These are phyloP conservation scores for Pharmacophagus antenor DNA, from an alignment of 2,888 invertebrate species.

Conservation along the genomic window DNA sequence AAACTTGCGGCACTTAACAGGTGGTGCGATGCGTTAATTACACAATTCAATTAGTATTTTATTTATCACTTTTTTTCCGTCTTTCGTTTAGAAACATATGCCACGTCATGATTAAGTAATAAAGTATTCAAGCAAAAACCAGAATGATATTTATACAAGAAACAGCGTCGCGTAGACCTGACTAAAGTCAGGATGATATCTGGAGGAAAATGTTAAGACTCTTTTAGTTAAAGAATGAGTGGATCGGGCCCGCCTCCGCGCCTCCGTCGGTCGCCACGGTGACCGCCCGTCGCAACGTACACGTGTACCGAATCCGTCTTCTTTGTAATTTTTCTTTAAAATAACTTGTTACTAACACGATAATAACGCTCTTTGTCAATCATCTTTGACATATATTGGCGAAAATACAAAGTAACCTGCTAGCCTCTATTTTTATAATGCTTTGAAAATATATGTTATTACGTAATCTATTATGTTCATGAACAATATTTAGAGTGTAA, in stretches of 20 bases:
- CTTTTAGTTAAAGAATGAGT: conserved; percentile 20
- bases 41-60: conserved; percentile 29
- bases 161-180: not conserved
- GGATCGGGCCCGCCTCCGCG: conserved; percentile 47
- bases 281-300: conserved; percentile 60
- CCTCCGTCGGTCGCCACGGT: conserved; percentile 60
- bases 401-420: not conserved
- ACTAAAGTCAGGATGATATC: conserved; percentile 12
- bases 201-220: conserved; percentile 22
- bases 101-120: not conserved
- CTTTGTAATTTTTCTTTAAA: conserved; percentile 38
- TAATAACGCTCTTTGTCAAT: not conserved
- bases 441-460: too few relatives aligned
- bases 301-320: conserved; percentile 41
- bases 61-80: conserved; percentile 18
- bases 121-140: not conserved
- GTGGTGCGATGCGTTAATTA: conserved; percentile 35
- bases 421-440: too few relatives aligned
- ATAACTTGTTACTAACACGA: conserved; percentile 32
- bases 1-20: conserved; percentile 53
- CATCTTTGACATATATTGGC: not conserved
- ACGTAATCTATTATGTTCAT: too few relatives aligned
- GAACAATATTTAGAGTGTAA: too few relatives aligned
- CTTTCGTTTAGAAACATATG: not conserved
- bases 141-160: not conserved